Base-by-base conservation (phyloP, 2,888 invertebrate genomes). In the Disparrhopalites patrizii region DNA sequence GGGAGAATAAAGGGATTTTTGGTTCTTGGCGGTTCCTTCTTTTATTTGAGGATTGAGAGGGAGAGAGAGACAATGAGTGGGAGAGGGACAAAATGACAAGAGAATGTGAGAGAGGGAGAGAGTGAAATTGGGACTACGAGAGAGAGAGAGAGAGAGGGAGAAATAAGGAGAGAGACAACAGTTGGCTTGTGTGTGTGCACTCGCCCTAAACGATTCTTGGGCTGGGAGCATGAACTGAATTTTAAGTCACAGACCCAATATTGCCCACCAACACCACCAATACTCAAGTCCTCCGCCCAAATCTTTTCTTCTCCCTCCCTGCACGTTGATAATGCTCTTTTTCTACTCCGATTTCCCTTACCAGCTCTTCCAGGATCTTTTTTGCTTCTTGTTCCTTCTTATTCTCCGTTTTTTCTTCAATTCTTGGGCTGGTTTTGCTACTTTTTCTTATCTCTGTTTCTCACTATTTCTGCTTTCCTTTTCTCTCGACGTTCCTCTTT, bases 141-240 rank as follows among this genome's bases (percentile, higher is more conserved):
- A 51, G 15, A 31, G 18, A 23, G 18, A 36, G 56, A 4, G 30
- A 52, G 40, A 40, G 28, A 50, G 33, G 31, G 28, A 40, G 60
- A 31, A 31, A 57, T 30, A 65, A 28, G 43, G 54, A 68, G 62
- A 62, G 66, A 70, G 71, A 73, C 73, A 73, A 73, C 73, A 73
- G 73, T 73, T 73, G 73, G 73, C 68, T 64, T 33, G 40, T 61
- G 55, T 69, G 54, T 55, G 63, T 63, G 63, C 40, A 51, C 43
- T 61, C 23, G 47, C 38, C 51, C 66, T 65, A 70, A 68, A 70
- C 62, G 70, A 70, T 68, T 65, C 67, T 63, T 31, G 43, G 50
- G 38, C 51, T 4, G 33, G 43, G 64, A 57, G 58, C 70, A 66
- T 66, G 67, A 57, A 63, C 63, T 64, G 70, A 70, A 70, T 70